Evolutionary conservation across 2,113 vertebrate genomes (phyloP).

Genomic region (Phoenicopterus ruber): DNA sequence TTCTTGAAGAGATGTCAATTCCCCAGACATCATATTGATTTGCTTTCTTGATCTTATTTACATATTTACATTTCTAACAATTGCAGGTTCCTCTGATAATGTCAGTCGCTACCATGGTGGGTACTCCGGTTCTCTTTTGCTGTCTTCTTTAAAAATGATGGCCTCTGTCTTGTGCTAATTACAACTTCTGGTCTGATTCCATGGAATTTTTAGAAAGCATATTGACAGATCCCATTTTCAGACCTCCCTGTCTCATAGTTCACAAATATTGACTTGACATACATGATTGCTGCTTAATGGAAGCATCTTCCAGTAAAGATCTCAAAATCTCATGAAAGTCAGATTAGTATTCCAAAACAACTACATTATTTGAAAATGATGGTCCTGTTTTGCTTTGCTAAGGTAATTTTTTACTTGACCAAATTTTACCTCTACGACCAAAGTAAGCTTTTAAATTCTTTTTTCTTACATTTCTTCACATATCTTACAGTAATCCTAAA

Average conservation of each 20-base stretch:
- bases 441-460: neutral
- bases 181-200: neutral
- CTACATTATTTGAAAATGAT: neutral
- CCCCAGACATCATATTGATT: neutral
- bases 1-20: neutral
- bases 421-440: neutral
- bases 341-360: neutral
- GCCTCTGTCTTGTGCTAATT: neutral
- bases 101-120: neutral
- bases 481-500: neutral
- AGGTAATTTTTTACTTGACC: neutral
- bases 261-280: neutral
- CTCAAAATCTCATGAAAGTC: neutral
- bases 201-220: neutral
- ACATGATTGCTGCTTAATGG: neutral
- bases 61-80: neutral
- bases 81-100: neutral
- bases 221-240: neutral
- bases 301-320: neutral
- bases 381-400: neutral
- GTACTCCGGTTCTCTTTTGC: neutral
- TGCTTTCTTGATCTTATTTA: neutral
- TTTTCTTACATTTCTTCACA: neutral
- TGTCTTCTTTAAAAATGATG: neutral
- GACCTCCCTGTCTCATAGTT: neutral